Base-by-base conservation (phyloP, 2,888 invertebrate species). In the Argyra leucocephala region DNA sequence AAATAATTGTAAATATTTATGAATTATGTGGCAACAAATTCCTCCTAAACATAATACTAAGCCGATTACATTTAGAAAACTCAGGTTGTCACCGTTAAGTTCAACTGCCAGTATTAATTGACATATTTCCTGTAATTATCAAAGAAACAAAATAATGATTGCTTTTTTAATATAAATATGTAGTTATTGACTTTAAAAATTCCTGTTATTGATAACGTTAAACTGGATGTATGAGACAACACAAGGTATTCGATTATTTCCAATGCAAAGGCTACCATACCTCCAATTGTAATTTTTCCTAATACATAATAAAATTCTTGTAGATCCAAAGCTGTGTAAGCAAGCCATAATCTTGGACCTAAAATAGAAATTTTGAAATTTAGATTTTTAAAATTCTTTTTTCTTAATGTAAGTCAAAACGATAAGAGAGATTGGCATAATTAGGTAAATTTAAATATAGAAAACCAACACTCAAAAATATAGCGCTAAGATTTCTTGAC, bases 191-290 rank as follows among this genome's bases (percentile, higher is more conserved):
- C 96, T 88, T 99, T 99, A 76, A 96, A 90, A 76, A 99, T 96
- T 66, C 97, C 96, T 61, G 96, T 90, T 72, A 99, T 90, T 23
- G 96, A 93, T 60, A 99, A 82, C 0, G 98, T 98, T 65, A 99
- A 87, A 83, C 97, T 95, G 72, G 98, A 98, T 0, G 97, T 97
- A 78, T 90, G 88, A 0, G 90, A 89, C 66, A 99, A 87, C 31
- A 99, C 90, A 69, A 97, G 83, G 77, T 94, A 98, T 82, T 99
- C 98, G 78, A 89, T 88, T 69, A 94, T 83, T 83, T 97, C 96
- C 96, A 96, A 95, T 62, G 88, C 85, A 80, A 96, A 95, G 23
- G 96, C 96, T 72, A 96, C 83, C 64, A 91, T 80, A 65, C 94
- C 93, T 63, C 96, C 95, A 4, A 88, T 80, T 0, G 88, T 80